phyloP scores from a whole-genome alignment of 2,797 vertebrate species.

The Oryzias dopingdopingensis region DNA sequence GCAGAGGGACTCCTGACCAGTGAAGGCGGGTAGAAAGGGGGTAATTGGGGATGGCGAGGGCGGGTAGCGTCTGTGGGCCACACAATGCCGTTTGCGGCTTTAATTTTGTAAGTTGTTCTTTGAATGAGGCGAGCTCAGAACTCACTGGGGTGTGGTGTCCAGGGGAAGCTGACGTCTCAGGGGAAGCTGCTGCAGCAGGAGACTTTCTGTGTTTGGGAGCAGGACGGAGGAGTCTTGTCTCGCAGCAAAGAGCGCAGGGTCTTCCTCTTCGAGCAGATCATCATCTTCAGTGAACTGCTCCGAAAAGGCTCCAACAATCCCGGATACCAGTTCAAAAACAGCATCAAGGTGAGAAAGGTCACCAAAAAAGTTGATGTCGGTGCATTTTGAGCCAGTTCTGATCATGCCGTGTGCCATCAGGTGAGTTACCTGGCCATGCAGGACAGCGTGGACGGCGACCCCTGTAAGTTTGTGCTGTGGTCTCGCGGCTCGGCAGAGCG shows the following conservation, averaged over 20 bases:
- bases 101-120: neutral
- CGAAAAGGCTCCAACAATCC: constrained; percentile 90
- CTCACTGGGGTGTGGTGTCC: constrained; percentile 7
- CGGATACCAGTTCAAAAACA: constrained; percentile 92
- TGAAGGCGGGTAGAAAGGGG: no score
- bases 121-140: neutral
- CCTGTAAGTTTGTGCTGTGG: constrained; percentile 90
- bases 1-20: no score
- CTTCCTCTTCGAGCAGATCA: constrained; percentile 95
- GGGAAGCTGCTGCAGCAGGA: constrained; percentile 97
- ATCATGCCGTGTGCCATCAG: constrained; percentile 63
- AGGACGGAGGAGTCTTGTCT: constrained; percentile 90
- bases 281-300: constrained; percentile 96
- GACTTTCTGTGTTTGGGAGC: constrained; percentile 93
- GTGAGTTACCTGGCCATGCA: constrained; percentile 95
- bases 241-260: constrained; percentile 93
- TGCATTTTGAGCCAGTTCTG: no score
- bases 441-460: constrained; percentile 88
- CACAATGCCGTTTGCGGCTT: no score
- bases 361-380: no score
- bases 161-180: constrained; percentile 94
- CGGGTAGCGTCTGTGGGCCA: no score
- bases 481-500: constrained; percentile 89
- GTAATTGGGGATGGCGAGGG: no score
- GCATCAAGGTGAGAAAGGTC: constrained; percentile 61